Evolutionary conservation across 2,113 vertebrate species (phyloP).

Genomic region (Nerophis ophidion): DNA sequence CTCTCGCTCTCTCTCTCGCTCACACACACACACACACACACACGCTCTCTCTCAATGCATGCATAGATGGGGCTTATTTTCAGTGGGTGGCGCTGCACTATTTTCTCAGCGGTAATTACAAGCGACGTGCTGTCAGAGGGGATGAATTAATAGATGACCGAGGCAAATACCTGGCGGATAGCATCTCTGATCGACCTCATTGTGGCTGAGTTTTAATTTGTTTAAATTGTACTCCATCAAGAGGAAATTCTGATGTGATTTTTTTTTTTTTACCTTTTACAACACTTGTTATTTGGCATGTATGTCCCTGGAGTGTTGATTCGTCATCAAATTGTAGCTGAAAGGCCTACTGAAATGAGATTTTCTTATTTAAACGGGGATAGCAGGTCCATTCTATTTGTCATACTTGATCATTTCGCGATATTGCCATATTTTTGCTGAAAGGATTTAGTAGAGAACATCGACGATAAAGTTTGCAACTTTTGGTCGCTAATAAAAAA

Average conservation of each 20-base stretch:
- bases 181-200: slow-evolving; percentile 30
- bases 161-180: slow-evolving; percentile 46
- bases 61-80: neutral
- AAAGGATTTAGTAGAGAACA: too few species aligned
- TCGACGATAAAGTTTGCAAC: too few species aligned
- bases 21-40: too few species aligned
- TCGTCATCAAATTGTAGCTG: too few species aligned
- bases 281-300: neutral
- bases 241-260: neutral
- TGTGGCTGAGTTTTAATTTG: slow-evolving; percentile 32
- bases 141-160: slow-evolving; percentile 46
- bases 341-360: too few species aligned
- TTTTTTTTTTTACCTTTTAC: neutral
- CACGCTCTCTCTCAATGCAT: too few species aligned
- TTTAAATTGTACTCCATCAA: slow-evolving; percentile 11
- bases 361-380: too few species aligned
- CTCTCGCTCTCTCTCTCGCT: neutral
- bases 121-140: slow-evolving; percentile 34
- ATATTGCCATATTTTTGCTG: too few species aligned
- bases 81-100: neutral
- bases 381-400: too few species aligned
- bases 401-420: too few species aligned
- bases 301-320: too few species aligned
- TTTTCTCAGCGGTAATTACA: slow-evolving; percentile 39
- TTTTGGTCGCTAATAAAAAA: too few species aligned